phyloP scores from a whole-genome alignment of 2,888 invertebrate genomes.

The Hypena proboscidalis region DNA sequence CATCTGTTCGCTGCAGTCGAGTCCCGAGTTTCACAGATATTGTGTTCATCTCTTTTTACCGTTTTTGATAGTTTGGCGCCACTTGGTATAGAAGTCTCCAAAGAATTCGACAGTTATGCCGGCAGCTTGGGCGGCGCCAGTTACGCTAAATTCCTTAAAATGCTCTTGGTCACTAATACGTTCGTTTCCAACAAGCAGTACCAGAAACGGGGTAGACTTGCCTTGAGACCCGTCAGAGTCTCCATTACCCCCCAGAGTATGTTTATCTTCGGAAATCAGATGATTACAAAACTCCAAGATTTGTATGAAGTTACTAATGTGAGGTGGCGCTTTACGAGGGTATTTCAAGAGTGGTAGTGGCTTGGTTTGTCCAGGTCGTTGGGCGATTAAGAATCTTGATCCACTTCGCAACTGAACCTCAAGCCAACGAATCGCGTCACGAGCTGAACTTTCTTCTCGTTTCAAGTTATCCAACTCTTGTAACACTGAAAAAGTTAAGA shows the following conservation, averaged over 20 bases:
- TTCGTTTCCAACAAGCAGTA: slow-evolving; percentile 90
- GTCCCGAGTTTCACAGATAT: slow-evolving; percentile 49
- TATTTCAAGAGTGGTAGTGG: slow-evolving; percentile 86
- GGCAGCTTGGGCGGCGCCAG: slow-evolving; percentile 91
- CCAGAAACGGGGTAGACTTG: slow-evolving; percentile 87
- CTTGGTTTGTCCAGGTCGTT: slow-evolving; percentile 92
- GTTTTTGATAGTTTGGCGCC: slow-evolving; percentile 89
- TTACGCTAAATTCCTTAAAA: slow-evolving; percentile 88
- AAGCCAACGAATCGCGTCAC: slow-evolving; percentile 97
- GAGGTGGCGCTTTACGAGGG: slow-evolving; percentile 73
- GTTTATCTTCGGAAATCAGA: slow-evolving; percentile 81
- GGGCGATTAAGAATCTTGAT: slow-evolving; percentile 94
- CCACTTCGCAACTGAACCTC: slow-evolving; percentile 95
- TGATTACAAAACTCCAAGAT: slow-evolving; percentile 94
- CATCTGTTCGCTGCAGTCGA: slow-evolving; percentile 58
- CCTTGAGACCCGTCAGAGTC: slow-evolving; percentile 63
- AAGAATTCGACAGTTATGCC: slow-evolving; percentile 94
- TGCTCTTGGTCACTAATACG: slow-evolving; percentile 76
- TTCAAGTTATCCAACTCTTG: slow-evolving; percentile 95
- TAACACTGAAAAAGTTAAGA: slow-evolving; percentile 87
- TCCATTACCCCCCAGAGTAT: slow-evolving; percentile 65
- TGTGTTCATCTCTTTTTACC: slow-evolving; percentile 79
- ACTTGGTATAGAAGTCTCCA: slow-evolving; percentile 93
- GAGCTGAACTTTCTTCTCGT: slow-evolving; percentile 92
- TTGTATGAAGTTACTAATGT: slow-evolving; percentile 90